Evolutionary conservation across 2,113 vertebrate genomes (phyloP), one percentile per base, ranked within the genome.

Genomic region (Chaenocephalus aceratus): DNA sequence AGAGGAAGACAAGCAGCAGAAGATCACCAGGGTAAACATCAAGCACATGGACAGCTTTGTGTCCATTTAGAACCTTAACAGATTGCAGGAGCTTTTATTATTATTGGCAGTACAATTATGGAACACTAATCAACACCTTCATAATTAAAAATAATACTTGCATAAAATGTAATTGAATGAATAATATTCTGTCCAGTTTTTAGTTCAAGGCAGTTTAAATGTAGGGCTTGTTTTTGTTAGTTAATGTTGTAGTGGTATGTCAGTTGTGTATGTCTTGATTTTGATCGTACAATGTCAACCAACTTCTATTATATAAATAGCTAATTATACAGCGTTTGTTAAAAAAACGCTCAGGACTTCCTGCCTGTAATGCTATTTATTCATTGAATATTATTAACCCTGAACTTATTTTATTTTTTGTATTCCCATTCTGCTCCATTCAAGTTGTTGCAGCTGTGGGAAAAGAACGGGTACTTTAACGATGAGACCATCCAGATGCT

Each of bases 1-100:
- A 79, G 98, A 99, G 84, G 98, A 99, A 63, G 98, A 99, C 82
- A 99, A 99, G 71, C 98, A 99, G 79, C 98, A 99, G 94, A 99
- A 99, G 86, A 99, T 99, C 12, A 97, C 97, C 44, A 91, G 98
- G 93, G 98, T 99, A 86, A 86, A 45, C 15, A 30, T 2, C 13
- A 54, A 12, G 52, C 18, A 30, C 30, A 30, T 18, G 56, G 0
- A 44, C 2, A 41, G 6, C 36, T 41, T 18, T 61, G 18, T 62
- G 60, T 21, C 36, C 64, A 70, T 6, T 8, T 2, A 0, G 12
- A 51, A 26, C 45, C 62, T 21, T 46, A 16, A 49, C 21, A 51
- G 63, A 18, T 18, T 16, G 13, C 9, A 48, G 11, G 26, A 30
- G 5, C n/a, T 5, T 48, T 73, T 26, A 26, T 4, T 14, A 15